Conservation (phyloP, 2,888 invertebrate species). For the Plemyria rubiginata region DNA sequence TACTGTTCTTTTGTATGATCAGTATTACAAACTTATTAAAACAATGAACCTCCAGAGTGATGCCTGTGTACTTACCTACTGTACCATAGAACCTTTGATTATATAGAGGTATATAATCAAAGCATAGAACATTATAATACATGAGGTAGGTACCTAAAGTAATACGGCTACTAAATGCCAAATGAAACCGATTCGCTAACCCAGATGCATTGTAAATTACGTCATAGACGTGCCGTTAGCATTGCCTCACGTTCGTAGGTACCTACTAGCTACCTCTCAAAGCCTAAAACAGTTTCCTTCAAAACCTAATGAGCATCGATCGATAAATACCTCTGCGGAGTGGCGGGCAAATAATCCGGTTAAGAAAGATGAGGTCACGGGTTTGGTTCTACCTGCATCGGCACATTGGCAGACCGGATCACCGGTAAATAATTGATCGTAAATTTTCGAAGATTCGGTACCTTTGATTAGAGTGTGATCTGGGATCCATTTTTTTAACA, state of each 20-base stretch:
- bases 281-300: constrained; percentile 32
- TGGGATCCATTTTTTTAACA: neutral
- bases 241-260: constrained; percentile 36
- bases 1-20: too few species aligned
- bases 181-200: constrained; percentile 27
- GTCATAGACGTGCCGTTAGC: constrained; percentile 35
- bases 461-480: neutral
- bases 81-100: too few species aligned
- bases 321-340: constrained; percentile 7
- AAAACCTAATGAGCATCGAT: neutral
- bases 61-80: too few species aligned
- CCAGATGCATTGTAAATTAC: constrained; percentile 35
- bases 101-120: too few species aligned
- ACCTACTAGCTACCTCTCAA: constrained; percentile 23
- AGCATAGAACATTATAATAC: too few species aligned
- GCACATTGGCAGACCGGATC: constrained; percentile 7
- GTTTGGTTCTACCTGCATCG: constrained; percentile 29
- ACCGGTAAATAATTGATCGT: constrained; percentile 2
- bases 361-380: constrained; percentile 26
- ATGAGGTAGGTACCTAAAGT: too few species aligned
- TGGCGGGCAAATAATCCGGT: constrained; percentile 31
- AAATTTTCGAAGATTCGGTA: neutral
- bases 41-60: too few species aligned
- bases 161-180: neutral
- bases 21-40: too few species aligned